Conservation (phyloP, 2,113 vertebrate genomes). For the Archocentrus centrarchus region DNA sequence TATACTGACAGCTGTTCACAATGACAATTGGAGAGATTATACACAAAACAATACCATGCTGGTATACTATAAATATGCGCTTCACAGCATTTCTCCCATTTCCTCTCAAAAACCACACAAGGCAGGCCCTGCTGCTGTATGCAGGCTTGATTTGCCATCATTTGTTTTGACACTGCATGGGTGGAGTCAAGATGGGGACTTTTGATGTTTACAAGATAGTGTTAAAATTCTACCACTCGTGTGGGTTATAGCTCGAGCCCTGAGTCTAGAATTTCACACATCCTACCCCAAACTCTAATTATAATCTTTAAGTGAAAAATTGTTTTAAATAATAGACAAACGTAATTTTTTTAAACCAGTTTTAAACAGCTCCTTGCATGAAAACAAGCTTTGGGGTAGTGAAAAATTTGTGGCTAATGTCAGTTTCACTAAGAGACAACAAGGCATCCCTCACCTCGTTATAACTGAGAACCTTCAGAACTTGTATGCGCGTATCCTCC, state of each 20-base stretch:
- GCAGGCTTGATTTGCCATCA: neutral
- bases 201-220: neutral
- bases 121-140: neutral
- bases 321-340: neutral
- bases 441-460: slow-evolving; percentile 62
- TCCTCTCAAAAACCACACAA: slow-evolving; percentile 25
- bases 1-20: neutral
- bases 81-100: slow-evolving; percentile 1
- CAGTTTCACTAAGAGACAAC: neutral
- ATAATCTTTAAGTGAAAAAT: neutral
- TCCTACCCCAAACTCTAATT: neutral
- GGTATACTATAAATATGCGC: neutral
- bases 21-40: neutral
- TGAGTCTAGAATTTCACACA: neutral
- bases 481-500: slow-evolving; percentile 84
- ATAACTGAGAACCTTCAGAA: slow-evolving; percentile 81
- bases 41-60: neutral
- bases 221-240: neutral
- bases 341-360: neutral
- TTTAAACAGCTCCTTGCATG: neutral
- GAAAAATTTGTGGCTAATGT: slow-evolving; percentile 19
- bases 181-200: neutral
- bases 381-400: neutral
- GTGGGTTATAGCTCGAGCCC: neutral
- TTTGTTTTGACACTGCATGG: neutral